Conservation (phyloP, 2,888 invertebrate genomes). For the Sminthurinus aureus region DNA sequence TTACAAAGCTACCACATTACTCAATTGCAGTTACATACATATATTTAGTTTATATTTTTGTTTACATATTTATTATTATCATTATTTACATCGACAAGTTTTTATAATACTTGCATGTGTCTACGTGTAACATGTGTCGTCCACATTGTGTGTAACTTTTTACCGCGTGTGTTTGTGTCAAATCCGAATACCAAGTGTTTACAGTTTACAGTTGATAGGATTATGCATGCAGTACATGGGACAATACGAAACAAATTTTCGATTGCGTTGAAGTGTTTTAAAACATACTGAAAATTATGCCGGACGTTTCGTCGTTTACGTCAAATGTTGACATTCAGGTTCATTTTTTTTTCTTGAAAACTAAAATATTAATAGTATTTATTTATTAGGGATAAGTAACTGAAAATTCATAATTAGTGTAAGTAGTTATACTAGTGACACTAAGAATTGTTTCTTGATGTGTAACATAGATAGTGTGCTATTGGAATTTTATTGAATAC, state of each 20-base stretch:
- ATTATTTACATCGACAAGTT: neutral
- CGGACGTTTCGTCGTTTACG: conserved; percentile 35
- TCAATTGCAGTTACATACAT: neutral
- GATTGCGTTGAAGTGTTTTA: neutral
- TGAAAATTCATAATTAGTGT: too few species aligned
- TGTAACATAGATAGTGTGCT: too few species aligned
- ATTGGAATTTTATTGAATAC: too few species aligned
- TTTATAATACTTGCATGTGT: neutral
- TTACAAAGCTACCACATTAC: neutral
- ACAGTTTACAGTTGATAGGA: neutral
- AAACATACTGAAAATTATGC: conserved; percentile 26
- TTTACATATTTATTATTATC: neutral
- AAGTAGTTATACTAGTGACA: too few species aligned
- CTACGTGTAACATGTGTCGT: neutral
- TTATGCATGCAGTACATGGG: too few species aligned
- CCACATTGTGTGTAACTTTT: neutral
- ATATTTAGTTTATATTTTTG: neutral
- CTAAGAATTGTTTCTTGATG: too few species aligned
- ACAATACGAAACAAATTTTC: neutral
- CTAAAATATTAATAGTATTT: too few species aligned
- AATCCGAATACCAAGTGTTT: neutral
- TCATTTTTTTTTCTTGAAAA: conserved; percentile 6
- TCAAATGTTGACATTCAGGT: conserved; percentile 37
- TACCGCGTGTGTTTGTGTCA: too few species aligned
- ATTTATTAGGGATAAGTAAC: too few species aligned